Evolutionary conservation across 1,140 invertebrate genomes (phyloP).

Genomic region (Bathynomus jamesi): DNA sequence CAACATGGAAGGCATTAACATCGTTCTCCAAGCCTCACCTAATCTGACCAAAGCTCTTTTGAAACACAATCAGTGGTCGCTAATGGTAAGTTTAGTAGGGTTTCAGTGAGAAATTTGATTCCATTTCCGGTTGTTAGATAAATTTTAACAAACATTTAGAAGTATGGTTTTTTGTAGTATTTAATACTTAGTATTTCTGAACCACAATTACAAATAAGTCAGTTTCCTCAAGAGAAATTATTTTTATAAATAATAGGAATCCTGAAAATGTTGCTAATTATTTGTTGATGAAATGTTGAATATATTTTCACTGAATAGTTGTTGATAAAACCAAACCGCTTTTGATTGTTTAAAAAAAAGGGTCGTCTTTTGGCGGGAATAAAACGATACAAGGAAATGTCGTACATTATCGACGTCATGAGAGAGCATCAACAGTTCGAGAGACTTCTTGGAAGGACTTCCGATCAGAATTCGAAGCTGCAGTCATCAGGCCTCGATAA

Average conservation of each 20-base stretch:
- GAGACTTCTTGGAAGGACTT: constrained; percentile 63
- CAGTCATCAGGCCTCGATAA: constrained; percentile 50
- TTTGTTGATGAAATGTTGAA: not conserved
- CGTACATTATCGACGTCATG: constrained; percentile 68
- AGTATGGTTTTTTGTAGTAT: too few species aligned
- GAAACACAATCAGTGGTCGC: constrained; percentile 60
- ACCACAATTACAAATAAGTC: too few species aligned
- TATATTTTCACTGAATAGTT: constrained; percentile 20
- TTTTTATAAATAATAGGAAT: too few species aligned
- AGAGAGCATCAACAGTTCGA: constrained; percentile 75
- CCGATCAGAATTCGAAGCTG: constrained; percentile 51
- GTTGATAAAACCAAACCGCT: too few species aligned
- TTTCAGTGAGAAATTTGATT: too few species aligned
- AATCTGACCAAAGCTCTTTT: constrained; percentile 58
- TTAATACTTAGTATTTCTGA: too few species aligned
- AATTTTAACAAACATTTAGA: too few species aligned
- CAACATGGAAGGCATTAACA: constrained; percentile 82
- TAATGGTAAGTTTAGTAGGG: constrained; percentile 56
- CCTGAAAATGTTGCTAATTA: too few species aligned
- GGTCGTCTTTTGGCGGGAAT: constrained; percentile 62
- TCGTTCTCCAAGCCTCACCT: constrained; percentile 62
- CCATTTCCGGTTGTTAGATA: too few species aligned
- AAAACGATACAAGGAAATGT: constrained; percentile 73
- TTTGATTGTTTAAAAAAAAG: too few species aligned
- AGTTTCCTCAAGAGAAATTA: too few species aligned